phyloP scores from a whole-genome alignment of 2,113 vertebrate species.

The Cynoglossus semilaevis region DNA sequence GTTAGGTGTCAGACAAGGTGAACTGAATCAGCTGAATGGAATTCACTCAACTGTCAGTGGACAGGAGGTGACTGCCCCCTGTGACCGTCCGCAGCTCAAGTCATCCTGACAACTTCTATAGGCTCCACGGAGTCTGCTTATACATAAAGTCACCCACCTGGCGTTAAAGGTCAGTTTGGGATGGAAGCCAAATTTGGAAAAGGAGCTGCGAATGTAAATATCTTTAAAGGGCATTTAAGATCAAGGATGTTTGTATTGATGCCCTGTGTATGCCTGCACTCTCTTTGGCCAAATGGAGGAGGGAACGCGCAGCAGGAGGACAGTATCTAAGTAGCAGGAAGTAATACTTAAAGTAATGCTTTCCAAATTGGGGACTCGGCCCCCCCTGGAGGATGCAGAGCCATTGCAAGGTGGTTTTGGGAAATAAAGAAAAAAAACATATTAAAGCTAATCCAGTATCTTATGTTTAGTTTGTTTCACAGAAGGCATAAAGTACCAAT shows the following conservation, averaged over 20 bases:
- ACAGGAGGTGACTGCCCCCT: slow-evolving; percentile 43
- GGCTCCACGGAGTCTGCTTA: slow-evolving; percentile 48
- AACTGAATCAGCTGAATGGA: slow-evolving; percentile 24
- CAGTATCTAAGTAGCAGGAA: slow-evolving; percentile 4
- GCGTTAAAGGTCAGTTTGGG: slow-evolving; percentile 20
- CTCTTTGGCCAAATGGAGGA: slow-evolving; percentile 24
- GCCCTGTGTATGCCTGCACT: slow-evolving; percentile 17
- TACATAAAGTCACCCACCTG: slow-evolving; percentile 20
- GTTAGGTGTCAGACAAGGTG: slow-evolving; percentile 41
- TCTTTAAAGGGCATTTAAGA: slow-evolving; percentile 38
- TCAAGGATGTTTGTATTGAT: slow-evolving; percentile 29
- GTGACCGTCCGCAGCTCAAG: slow-evolving; percentile 33
- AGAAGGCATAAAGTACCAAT: no score
- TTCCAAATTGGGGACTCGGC: no score
- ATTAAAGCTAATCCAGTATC: no score
- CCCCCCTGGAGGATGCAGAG: no score
- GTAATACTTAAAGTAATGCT: no score
- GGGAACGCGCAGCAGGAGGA: slow-evolving; percentile 3
- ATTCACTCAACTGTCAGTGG: slow-evolving; percentile 35
- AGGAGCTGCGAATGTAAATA: slow-evolving; percentile 36
- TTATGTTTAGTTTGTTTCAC: no score
- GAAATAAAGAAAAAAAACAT: no score
- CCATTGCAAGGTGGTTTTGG: no score
- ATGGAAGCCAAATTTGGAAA: slow-evolving; percentile 16
- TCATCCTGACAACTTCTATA: slow-evolving; percentile 45